Base-by-base conservation (phyloP, 2,797 vertebrate species). In the Cryptoblepharus egeriae region DNA sequence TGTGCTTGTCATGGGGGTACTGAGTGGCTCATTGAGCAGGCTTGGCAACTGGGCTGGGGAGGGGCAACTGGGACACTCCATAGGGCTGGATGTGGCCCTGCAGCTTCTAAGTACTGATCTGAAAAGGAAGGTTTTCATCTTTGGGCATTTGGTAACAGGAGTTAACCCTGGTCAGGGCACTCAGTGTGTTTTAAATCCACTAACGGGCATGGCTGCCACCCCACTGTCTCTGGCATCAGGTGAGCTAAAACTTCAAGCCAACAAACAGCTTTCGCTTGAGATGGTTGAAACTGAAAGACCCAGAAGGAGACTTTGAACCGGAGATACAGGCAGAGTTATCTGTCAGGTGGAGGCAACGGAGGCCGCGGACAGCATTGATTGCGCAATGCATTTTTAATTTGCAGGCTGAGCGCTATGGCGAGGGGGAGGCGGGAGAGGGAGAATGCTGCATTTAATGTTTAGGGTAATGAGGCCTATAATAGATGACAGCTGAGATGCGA, bases 391-490 rank as follows among this genome's bases (percentile, higher is more conserved):
- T 78, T 73, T 88, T 82, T 85, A 78, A 42, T 92, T 86, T 72
- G 32, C 89, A 90, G 92, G 87, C 90, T 86, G 88, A 88, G 89
- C 88, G 83, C 81, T 88, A 69, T 28, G 42, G 85, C 78, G 88
- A 12, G 1, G 30, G 1, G 12, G 30, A 3, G 24, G 22, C 7
- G 49, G 20, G 24, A 18, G 86, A 92, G 91, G 89, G 88, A 91
- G 77, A 88, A 88, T 88, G 82, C 85, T 75, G 88, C 89, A 69
- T 89, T 91, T 92, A 93, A 92, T 72, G 84, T 89, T 90, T 88
- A 89, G 92, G 93, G 93, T 93, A 93, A 94, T 91, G 95, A 94
- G 92, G 94, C 92, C 90, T 92, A 87, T 92, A 93, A 94, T 83
- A 90, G 94, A 91, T 87, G 93, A 92, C 92, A 94, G 92, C 93